A percentile compares a stretch with the other conserved stretches of the same genome.
phyloP scores from a whole-genome alignment of 1,140 invertebrate genomes.

The Penaeus japonicus region DNA sequence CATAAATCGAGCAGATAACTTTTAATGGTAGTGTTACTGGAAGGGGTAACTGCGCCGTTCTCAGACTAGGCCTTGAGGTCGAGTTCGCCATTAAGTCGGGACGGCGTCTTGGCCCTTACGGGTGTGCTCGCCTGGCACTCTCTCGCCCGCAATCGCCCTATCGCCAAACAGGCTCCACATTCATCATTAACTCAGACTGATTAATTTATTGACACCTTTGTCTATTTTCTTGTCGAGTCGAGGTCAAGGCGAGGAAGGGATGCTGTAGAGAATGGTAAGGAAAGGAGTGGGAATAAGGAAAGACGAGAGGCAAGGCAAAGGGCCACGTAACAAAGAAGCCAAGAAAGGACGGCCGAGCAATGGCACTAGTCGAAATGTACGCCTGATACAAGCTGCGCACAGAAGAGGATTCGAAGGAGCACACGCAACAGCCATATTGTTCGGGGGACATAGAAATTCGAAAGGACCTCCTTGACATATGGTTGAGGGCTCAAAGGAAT shows the following conservation, averaged over 20 bases:
- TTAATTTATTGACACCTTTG: conserved; percentile 44
- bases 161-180: conserved; percentile 24
- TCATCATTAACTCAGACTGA: conserved; percentile 32
- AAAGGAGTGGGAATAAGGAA: neutral
- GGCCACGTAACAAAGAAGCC: no score
- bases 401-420: no score
- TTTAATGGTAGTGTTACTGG: conserved; percentile 24
- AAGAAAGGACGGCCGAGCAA: no score
- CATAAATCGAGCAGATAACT: conserved; percentile 32
- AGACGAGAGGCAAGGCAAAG: no score
- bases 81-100: no score
- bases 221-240: conserved; percentile 18
- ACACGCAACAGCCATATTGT: no score
- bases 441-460: no score
- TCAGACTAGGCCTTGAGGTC: no score
- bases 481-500: no score
- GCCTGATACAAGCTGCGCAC: no score
- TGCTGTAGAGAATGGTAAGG: neutral
- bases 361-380: no score
- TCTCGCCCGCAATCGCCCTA: conserved; percentile 26
- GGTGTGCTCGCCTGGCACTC: neutral
- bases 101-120: neutral
- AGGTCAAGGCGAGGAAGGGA: neutral
- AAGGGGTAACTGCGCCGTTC: neutral
- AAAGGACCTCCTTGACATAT: no score